Evolutionary conservation across 2,113 vertebrate genomes (phyloP).

Genomic region (pig (Sus scrofa)): T2T-Sscrofa CM000812.6:5110501-5111000

Average conservation of each 20-base stretch:
- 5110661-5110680: background rate
- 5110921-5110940: background rate
- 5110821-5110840: background rate
- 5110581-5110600: rapidly evolving
- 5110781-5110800: background rate
- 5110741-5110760: background rate
- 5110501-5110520: background rate
- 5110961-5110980: rapidly evolving
- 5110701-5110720: background rate
- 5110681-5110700: background rate
- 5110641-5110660: background rate
- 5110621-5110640: constrained; percentile 47
- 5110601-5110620: background rate
- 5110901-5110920: background rate
- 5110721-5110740: background rate
- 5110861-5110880: background rate
- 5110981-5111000: rapidly evolving
- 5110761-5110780: background rate
- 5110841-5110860: background rate
- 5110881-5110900: background rate
- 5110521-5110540: background rate
- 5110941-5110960: background rate
- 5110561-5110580: background rate
- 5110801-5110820: background rate
- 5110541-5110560: background rate